Evolutionary conservation across 2,797 vertebrate genomes (phyloP).

Genomic region (Girardinus metallicus): DNA sequence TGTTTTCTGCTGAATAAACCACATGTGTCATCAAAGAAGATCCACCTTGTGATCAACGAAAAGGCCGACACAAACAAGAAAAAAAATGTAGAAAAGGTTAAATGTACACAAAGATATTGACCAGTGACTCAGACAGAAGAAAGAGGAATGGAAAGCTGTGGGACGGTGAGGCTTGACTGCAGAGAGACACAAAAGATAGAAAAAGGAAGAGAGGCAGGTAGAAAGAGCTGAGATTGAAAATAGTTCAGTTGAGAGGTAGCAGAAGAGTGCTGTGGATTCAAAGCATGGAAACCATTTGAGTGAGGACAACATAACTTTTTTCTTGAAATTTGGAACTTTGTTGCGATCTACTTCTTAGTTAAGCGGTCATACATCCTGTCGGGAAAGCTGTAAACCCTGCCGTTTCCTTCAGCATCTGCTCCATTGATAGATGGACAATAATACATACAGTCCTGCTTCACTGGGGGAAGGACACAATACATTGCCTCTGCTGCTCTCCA

Average conservation of each 20-base stretch:
- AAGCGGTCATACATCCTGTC: neutral
- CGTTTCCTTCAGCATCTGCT: neutral
- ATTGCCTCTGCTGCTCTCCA: neutral
- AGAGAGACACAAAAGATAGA: slow-evolving; percentile 25
- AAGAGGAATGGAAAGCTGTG: slow-evolving; percentile 63
- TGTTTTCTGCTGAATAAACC: slow-evolving; percentile 64
- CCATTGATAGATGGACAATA: neutral
- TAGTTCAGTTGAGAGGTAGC: slow-evolving; percentile 14
- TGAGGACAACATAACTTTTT: neutral
- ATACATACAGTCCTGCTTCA: neutral
- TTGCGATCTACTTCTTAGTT: neutral
- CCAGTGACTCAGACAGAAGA: slow-evolving; percentile 73
- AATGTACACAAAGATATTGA: slow-evolving; percentile 80
- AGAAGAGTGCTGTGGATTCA: neutral
- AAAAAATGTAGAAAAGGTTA: slow-evolving; percentile 71
- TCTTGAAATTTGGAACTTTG: neutral
- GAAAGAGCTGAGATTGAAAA: slow-evolving; percentile 35
- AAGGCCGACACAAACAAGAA: slow-evolving; percentile 46
- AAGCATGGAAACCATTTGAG: neutral
- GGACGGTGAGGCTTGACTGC: slow-evolving; percentile 49
- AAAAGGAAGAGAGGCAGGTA: slow-evolving; percentile 24
- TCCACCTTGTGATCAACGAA: slow-evolving; percentile 61
- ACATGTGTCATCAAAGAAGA: slow-evolving; percentile 70
- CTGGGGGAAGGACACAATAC: neutral
- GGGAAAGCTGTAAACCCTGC: neutral